Percentiles rank a stretch among this genome's conserved stretches.
These are phyloP conservation scores for Heliconius congener DNA, from an alignment of 1,140 invertebrate genomes.

Conservation along the genomic window DNA sequence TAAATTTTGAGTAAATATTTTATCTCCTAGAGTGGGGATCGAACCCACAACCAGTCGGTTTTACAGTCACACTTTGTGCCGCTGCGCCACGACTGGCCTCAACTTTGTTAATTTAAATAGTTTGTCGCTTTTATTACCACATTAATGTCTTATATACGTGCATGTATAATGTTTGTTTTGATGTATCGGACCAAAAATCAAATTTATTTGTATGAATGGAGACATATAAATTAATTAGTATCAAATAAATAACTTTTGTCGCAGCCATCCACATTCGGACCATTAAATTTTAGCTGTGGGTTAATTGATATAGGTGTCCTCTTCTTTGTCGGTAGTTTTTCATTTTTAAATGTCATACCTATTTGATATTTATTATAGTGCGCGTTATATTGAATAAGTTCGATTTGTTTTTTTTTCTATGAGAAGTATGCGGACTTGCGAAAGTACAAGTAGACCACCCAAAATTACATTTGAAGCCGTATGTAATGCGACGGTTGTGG, in stretches of 20 bases:
- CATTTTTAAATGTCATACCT: constrained; percentile 14
- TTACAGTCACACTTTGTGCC: too few species aligned
- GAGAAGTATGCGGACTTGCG: not conserved
- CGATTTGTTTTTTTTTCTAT: not conserved
- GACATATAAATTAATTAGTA: constrained; percentile 15
- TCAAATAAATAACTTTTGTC: constrained; percentile 21
- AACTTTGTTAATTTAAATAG: not conserved
- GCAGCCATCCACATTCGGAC: constrained; percentile 13
- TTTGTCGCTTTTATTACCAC: constrained; percentile 2
- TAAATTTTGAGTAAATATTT: too few species aligned
- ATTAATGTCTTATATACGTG: constrained; percentile 10
- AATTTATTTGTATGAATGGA: constrained; percentile 3
- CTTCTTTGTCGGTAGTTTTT: constrained; percentile 34
- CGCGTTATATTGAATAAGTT: not conserved
- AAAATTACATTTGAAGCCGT: not conserved
- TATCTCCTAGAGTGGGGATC: too few species aligned
- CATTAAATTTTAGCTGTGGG: constrained; percentile 34
- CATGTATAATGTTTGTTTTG: constrained; percentile 15
- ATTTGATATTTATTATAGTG: not conserved
- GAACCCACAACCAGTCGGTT: too few species aligned
- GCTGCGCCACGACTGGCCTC: too few species aligned
- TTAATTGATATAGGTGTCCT: constrained; percentile 34
- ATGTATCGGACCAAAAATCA: constrained; percentile 14
- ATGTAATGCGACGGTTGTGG: too few species aligned
- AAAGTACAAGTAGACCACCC: not conserved